phyloP scores from a whole-genome alignment of 2,113 vertebrate genomes.

The Solea solea region DNA sequence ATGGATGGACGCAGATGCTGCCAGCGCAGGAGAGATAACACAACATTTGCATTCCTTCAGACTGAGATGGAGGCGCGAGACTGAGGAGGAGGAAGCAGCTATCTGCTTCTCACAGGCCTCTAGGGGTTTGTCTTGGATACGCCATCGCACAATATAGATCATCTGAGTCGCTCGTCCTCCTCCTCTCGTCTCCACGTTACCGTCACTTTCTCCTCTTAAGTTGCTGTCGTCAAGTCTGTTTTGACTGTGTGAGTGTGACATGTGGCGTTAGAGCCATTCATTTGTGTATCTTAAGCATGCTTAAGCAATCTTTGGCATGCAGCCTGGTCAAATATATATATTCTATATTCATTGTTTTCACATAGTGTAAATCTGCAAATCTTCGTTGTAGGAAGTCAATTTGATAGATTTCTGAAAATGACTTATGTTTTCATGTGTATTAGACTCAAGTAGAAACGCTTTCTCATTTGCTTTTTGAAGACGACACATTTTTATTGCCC shows the following conservation, averaged over 20 bases:
- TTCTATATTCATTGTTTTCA: constrained; percentile 28
- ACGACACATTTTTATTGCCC: no score
- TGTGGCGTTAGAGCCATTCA: no score
- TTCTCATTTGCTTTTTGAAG: no score
- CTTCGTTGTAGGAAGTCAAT: background rate
- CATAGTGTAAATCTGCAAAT: constrained; percentile 23
- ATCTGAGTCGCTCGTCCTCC: background rate
- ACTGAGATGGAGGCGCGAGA: constrained; percentile 49
- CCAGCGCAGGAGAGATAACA: constrained; percentile 38
- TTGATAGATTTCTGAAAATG: background rate
- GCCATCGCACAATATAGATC: constrained; percentile 15
- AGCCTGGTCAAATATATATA: constrained; percentile 24
- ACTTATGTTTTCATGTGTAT: no score
- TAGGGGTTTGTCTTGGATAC: constrained; percentile 46
- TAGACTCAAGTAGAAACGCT: no score
- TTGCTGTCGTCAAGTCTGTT: no score
- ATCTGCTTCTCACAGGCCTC: constrained; percentile 62
- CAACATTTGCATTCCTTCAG: constrained; percentile 59
- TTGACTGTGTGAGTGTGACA: constrained; percentile 1
- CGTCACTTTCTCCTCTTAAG: constrained; percentile 1
- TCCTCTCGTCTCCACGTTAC: constrained; percentile 12
- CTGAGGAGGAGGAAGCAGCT: constrained; percentile 42
- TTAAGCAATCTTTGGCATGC: no score
- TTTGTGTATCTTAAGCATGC: no score
- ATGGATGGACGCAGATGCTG: constrained; percentile 1